phyloP scores from a whole-genome alignment of 2,797 vertebrate species.

The Acipenser ruthenus region DNA sequence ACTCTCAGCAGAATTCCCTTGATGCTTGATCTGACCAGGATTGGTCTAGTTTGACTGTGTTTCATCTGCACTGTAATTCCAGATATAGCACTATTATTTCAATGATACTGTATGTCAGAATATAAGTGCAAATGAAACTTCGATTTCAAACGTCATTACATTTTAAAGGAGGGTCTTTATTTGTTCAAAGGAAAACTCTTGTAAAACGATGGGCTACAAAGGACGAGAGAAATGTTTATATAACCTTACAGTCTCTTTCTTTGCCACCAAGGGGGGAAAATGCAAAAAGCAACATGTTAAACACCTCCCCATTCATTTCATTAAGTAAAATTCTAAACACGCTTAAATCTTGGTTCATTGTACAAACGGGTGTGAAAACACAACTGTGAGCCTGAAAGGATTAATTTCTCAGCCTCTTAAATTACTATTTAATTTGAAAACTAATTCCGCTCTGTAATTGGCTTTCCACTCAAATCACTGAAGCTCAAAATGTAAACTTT shows the following conservation, averaged over 20 bases:
- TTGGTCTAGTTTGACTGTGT: slow-evolving; percentile 11
- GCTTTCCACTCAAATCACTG: slow-evolving; percentile 88
- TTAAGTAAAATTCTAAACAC: slow-evolving; percentile 52
- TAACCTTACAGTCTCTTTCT: slow-evolving; percentile 28
- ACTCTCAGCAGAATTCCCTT: too few relatives aligned
- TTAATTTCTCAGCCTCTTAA: slow-evolving; percentile 82
- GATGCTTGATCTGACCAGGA: too few relatives aligned
- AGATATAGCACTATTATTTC: slow-evolving; percentile 53
- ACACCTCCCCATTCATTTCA: slow-evolving; percentile 45
- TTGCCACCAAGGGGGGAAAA: slow-evolving; percentile 25
- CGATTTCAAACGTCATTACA: slow-evolving; percentile 71
- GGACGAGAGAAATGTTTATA: slow-evolving; percentile 49
- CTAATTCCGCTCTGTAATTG: slow-evolving; percentile 96
- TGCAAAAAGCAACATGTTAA: slow-evolving; percentile 44
- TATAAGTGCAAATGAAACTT: slow-evolving; percentile 61
- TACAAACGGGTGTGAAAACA: slow-evolving; percentile 44
- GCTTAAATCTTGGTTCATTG: slow-evolving; percentile 60
- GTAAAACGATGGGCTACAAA: slow-evolving; percentile 37
- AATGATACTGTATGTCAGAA: slow-evolving; percentile 52
- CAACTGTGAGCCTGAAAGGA: slow-evolving; percentile 75
- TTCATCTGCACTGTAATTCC: slow-evolving; percentile 49
- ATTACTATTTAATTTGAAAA: slow-evolving; percentile 96
- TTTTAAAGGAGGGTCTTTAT: slow-evolving; percentile 66
- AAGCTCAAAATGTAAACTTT: slow-evolving; percentile 88
- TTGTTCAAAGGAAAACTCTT: slow-evolving; percentile 39